Evolutionary conservation across 37 sponge, comb jelly and placozoan genomes (phyloP), one percentile per base, ranked within the genome.

Genomic region (Chondrilla cf. caribensis): DNA sequence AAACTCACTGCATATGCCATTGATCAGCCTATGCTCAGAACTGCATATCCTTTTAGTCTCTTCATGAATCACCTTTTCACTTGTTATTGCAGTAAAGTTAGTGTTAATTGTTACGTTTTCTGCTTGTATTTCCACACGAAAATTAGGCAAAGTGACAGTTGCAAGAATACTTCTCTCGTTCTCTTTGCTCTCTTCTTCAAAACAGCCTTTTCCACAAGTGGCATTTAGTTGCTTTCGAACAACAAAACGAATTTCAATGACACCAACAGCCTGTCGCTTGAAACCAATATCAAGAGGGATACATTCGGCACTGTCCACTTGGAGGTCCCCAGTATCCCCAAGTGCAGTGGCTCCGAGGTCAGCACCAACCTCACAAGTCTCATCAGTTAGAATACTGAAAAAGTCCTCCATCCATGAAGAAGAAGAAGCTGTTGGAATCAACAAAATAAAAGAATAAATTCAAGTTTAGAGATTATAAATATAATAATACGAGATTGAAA

Each of bases 1-100:
- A n/a, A 47, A 73, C 76, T 73, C 25, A 73, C 76, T 42, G 25
- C 76, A 73, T 37, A 8, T 37, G 17, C 76, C 76, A 43, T 73
- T 73, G 44, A 73, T 73, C 2, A 73, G 25, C 2, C 44, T 22
- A 38, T 73, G 21, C 15, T 40, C 21, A 6, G 24, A 22, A 73
- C 24, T 21, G 7, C 76, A 73, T 17, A 22, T 22, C n/a, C 41
- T 38, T 19, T 39, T 38, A 2, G 41, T 73, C 9, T 22, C 25
- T 2, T n/a, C 44, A 39, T n/a, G 76, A 15, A 39, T 73, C 7
- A 73, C 41, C 21, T 73, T 39, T 3, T 39, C 76, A 41, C 42
- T 37, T 14, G 24, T 38, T 73, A 2, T 39, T 8, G 76, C 25
- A 2, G 24, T 39, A 3, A 33, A 33, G 28, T 33, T 1, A 4